These are phyloP conservation scores for Onychomys leucogaster DNA, from an alignment of 2,797 vertebrate species.

Conservation along the genomic window DNA sequence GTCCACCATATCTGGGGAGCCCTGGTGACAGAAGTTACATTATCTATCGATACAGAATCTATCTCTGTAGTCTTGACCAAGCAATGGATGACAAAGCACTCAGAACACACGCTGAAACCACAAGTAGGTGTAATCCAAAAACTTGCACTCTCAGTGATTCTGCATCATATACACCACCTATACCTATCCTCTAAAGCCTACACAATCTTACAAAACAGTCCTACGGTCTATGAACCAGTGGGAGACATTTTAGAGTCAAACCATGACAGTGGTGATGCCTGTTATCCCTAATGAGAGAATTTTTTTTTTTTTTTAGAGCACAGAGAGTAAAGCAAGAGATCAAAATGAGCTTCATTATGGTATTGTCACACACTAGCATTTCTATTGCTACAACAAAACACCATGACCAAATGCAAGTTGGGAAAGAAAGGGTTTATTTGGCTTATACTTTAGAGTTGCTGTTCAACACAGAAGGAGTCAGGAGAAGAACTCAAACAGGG, in stretches of 20 bases:
- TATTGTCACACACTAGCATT: background rate
- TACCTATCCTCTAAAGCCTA: background rate
- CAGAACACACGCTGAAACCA: background rate
- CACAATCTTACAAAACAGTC: background rate
- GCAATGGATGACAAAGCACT: background rate
- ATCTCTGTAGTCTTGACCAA: background rate
- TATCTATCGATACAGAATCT: background rate
- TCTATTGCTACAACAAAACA: background rate
- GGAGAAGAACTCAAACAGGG: background rate
- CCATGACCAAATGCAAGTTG: background rate
- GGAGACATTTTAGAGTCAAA: background rate
- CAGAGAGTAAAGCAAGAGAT: background rate
- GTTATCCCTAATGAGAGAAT: too few species aligned
- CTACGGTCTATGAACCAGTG: too few species aligned
- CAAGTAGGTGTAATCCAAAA: background rate
- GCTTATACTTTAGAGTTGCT: background rate
- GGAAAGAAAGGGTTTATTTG: background rate
- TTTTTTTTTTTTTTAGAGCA: too few species aligned
- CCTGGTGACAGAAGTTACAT: background rate
- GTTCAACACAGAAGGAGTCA: background rate
- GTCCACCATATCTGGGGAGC: background rate
- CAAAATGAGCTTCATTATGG: background rate
- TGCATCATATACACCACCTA: background rate
- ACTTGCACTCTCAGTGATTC: too few species aligned
- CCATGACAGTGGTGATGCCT: background rate